Evolutionary conservation across 2,113 vertebrate genomes (phyloP), one percentile per base, ranked within the genome.

Genomic region (Bombycilla garrulus): DNA sequence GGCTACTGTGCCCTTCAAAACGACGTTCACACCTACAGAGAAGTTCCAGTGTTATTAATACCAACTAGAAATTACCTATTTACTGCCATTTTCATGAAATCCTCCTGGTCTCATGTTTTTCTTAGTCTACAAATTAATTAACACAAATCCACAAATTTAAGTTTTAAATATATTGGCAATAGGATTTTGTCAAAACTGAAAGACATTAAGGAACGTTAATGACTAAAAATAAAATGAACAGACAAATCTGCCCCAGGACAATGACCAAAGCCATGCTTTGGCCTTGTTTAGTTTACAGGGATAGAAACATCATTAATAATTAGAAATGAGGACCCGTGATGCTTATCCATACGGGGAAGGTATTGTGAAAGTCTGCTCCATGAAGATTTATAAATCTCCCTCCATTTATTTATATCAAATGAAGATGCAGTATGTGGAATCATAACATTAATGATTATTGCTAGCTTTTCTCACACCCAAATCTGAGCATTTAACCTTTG

Each of bases 1-100:
- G 97, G 83, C 95, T 98, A 8, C 97, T 61, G 56, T 99, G 98
- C 36, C 98, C 98, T 60, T 98, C 98, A 83, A 99, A 99, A 29
- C 97, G 98, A 9, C 98, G 98, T 18, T 98, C 98, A 90, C 98
- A 99, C 89, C 99, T 99, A 84, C 26, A 25, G 28, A 83, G 60
- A 57, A 64, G 81, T 62, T 48, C 76, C 64, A 70, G 2, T 48
- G 23, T n/a, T 69, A 91, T 35, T 74, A 92, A 57, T 3, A 29
- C 4, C 35, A 60, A 40, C 12, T 48, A 15, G 81, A 76, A 87
- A 53, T 26, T 23, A n/a, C 7, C 4, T 65, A 2, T 28, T 76
- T 50, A 65, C 28, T 70, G 47, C 6, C 24, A 54, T n/a, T 88
- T 76, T 57, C 35, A 70, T 51, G 0, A 84, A 62, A 48, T 33